phyloP scores from a whole-genome alignment of 2,888 invertebrate genomes.

The Cephus rjabovi region DNA sequence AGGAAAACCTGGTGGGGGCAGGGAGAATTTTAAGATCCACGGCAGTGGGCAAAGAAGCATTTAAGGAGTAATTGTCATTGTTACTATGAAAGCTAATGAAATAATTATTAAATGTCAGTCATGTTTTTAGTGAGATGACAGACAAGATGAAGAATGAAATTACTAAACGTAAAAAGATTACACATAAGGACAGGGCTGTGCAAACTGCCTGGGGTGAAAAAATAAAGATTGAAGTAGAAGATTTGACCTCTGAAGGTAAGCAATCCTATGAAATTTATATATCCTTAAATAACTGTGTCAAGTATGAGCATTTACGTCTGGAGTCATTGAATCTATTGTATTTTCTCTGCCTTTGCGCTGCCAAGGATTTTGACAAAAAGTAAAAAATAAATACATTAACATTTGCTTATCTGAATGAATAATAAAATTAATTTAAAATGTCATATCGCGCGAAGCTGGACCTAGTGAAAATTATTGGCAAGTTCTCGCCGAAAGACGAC shows the following conservation, averaged over 20 bases:
- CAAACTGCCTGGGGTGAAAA: conserved; percentile 70
- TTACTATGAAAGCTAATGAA: background rate
- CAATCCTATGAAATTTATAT: background rate
- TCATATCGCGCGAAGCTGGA: conserved; percentile 60
- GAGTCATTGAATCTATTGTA: background rate
- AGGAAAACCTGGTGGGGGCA: conserved; percentile 78
- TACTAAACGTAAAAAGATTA: conserved; percentile 57
- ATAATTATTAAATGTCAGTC: background rate
- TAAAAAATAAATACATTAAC: background rate
- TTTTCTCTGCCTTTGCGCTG: background rate
- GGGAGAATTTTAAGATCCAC: conserved; percentile 69
- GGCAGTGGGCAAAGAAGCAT: conserved; percentile 30
- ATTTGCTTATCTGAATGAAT: background rate
- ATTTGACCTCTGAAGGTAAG: conserved; percentile 75
- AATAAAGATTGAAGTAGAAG: conserved; percentile 73
- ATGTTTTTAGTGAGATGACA: conserved; percentile 51
- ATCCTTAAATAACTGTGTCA: background rate
- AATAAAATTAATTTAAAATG: background rate
- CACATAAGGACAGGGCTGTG: conserved; percentile 69
- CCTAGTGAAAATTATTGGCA: conserved; percentile 84
- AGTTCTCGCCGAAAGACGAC: conserved; percentile 79
- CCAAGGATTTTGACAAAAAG: background rate
- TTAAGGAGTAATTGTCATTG: conserved; percentile 38
- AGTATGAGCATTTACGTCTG: background rate
- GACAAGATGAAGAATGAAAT: conserved; percentile 37